These are phyloP conservation scores for Drosophila equinoxialis DNA, from an alignment of 1,140 invertebrate species.

Conservation along the genomic window DNA sequence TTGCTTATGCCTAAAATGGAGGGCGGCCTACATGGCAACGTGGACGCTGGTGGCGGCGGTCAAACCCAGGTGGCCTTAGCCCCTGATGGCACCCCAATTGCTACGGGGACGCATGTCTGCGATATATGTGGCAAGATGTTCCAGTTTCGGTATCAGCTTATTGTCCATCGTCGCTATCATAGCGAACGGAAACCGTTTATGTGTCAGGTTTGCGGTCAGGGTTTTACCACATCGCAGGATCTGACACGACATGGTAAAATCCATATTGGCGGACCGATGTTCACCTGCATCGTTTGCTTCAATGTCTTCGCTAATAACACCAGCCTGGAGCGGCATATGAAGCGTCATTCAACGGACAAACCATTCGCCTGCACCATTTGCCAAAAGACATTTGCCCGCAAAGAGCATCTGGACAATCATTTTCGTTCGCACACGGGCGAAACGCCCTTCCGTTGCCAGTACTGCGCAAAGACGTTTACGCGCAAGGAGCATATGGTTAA, in stretches of 20 bases:
- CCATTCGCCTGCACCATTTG: constrained; percentile 92
- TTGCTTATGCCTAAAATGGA: constrained; percentile 85
- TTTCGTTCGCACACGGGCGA: constrained; percentile 93
- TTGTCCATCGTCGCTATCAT: constrained; percentile 91
- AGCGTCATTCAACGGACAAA: constrained; percentile 91
- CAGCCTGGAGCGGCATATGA: constrained; percentile 89
- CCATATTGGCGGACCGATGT: constrained; percentile 89
- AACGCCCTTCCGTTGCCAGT: constrained; percentile 88
- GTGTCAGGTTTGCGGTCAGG: constrained; percentile 92
- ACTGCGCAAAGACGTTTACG: constrained; percentile 94
- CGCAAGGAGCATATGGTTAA: constrained; percentile 93
- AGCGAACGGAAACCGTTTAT: constrained; percentile 93
- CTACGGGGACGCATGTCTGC: constrained; percentile 89
- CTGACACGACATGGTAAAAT: constrained; percentile 91
- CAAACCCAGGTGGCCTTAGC: constrained; percentile 84
- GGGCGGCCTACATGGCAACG: constrained; percentile 83
- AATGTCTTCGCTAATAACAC: constrained; percentile 90
- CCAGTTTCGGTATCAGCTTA: constrained; percentile 92
- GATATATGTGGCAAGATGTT: constrained; percentile 93
- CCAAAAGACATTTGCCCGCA: constrained; percentile 93
- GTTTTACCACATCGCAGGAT: constrained; percentile 90
- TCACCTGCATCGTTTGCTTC: constrained; percentile 89
- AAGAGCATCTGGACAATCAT: constrained; percentile 93
- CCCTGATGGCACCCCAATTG: constrained; percentile 84
- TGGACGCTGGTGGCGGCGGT: constrained; percentile 74